Base-by-base conservation (phyloP, 2,888 invertebrate species). In the Lycaena phlaeas region DNA sequence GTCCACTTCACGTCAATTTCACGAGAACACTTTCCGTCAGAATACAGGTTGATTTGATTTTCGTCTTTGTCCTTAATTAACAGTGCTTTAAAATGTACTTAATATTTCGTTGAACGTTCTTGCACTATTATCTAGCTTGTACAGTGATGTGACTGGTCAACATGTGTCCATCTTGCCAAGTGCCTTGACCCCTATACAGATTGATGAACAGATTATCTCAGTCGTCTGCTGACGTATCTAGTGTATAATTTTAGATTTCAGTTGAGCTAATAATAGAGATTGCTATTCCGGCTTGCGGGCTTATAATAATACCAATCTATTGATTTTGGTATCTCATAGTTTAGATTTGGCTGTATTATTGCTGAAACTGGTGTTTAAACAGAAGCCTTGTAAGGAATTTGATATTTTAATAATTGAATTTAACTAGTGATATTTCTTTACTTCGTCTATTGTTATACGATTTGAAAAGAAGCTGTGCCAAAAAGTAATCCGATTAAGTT, bases 221-320 rank as follows among this genome's bases (percentile, higher is more conserved):
- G 11, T 31, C 11, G 31, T 9, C n/a, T 15, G 30, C 30, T 30
- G 30, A 30, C 30, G 30, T 30, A 30, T 22, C 12, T 22, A 6
- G 9, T 22, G 34, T 15, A 30, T 11, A 31, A 31, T 31, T 14
- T 22, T 34, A 18, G 18, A 22, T 18, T 18, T 18, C 12, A 5
- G 22, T 9, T 12, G n/a, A 9, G 34, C 18, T 34, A 34, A 34
- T 34, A 22, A 34, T 34, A 34, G 22, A 34, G 11, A 9, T 31
- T 31, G 22, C 34, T 34, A 34, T 34, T 34, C 22, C 22, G 34
- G 22, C 18, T 34, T 11, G 12, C 12, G 14, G 18, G 12, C 22
- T 4, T 29, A 12, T 29, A 29, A 29, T 29, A 15, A 11, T 15
- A 9, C 9, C 18, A 18, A 2, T n/a, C 3, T 18, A 31, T 31